Evolutionary conservation across 2,113 vertebrate genomes (phyloP).

Genomic region (Drymodes brunneopygia): DNA sequence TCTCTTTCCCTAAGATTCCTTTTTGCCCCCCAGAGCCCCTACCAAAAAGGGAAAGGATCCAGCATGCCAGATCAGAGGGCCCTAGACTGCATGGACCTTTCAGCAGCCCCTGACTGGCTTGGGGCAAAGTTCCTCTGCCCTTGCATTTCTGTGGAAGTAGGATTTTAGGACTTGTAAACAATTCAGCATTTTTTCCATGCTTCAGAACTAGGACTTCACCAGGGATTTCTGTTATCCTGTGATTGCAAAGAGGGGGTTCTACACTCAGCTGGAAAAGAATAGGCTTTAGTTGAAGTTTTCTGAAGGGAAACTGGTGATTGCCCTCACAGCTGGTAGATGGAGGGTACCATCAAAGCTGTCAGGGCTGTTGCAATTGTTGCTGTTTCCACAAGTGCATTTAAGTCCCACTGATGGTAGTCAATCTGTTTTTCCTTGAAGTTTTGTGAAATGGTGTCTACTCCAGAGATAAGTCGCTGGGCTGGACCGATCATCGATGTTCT

Average conservation of each 20-base stretch:
- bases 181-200: background rate
- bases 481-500: slow-evolving; percentile 90
- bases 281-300: background rate
- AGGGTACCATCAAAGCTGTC: background rate
- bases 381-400: background rate
- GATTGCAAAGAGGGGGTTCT: background rate
- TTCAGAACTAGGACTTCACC: background rate
- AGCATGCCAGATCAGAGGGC: background rate
- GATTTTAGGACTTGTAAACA: background rate
- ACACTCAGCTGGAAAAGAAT: background rate
- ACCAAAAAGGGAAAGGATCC: background rate
- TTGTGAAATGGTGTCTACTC: slow-evolving; percentile 89
- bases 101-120: background rate
- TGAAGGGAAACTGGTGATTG: background rate
- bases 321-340: background rate
- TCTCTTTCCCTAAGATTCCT: background rate
- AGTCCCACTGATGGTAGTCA: background rate
- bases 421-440: slow-evolving; percentile 76
- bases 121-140: background rate
- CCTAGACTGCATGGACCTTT: background rate
- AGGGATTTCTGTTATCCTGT: background rate
- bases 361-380: background rate
- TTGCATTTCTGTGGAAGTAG: background rate
- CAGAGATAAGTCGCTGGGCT: slow-evolving; percentile 79
- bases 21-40: background rate